Conservation (phyloP, 53 echinoderm and acorn worm genomes). For the Temnopleurus reevesii region DNA sequence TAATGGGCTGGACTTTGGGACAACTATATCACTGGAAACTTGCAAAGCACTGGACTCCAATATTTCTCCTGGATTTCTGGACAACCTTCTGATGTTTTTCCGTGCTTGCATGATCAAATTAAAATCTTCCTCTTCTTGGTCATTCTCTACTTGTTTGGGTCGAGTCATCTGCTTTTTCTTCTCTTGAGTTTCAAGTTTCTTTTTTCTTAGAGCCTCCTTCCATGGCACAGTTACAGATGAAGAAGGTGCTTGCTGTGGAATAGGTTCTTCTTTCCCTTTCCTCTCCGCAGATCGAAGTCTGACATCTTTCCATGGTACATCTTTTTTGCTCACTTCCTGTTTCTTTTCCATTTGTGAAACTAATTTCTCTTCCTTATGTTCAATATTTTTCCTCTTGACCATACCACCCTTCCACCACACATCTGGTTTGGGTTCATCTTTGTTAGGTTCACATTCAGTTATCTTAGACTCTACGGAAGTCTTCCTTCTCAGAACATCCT, state of each 20-base stretch:
- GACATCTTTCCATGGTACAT: slow-evolving; percentile 41
- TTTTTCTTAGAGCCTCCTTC: slow-evolving; percentile 15
- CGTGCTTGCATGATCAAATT: slow-evolving; percentile 56
- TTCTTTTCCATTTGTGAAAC: background rate
- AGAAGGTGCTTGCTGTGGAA: background rate
- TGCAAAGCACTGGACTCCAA: background rate
- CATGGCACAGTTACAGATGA: background rate
- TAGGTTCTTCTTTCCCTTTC: slow-evolving; percentile 5
- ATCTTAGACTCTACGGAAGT: slow-evolving; percentile 43
- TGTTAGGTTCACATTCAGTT: background rate
- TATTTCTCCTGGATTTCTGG: slow-evolving; percentile 20
- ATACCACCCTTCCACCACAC: slow-evolving; percentile 30
- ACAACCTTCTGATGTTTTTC: slow-evolving; percentile 50
- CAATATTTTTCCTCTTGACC: background rate
- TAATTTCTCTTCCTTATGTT: background rate
- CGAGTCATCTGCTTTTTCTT: background rate
- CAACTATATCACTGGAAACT: background rate
- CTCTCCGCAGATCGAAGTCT: slow-evolving; percentile 19
- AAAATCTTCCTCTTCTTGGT: slow-evolving; percentile 46
- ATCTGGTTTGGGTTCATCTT: slow-evolving; percentile 3
- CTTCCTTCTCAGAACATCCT: slow-evolving; percentile 57
- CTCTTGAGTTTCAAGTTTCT: slow-evolving; percentile 20
- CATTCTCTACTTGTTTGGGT: slow-evolving; percentile 28
- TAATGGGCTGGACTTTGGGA: background rate
- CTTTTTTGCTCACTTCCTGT: background rate